phyloP scores from a whole-genome alignment of 2,888 invertebrate genomes.

The Aspidiotus rigidus region DNA sequence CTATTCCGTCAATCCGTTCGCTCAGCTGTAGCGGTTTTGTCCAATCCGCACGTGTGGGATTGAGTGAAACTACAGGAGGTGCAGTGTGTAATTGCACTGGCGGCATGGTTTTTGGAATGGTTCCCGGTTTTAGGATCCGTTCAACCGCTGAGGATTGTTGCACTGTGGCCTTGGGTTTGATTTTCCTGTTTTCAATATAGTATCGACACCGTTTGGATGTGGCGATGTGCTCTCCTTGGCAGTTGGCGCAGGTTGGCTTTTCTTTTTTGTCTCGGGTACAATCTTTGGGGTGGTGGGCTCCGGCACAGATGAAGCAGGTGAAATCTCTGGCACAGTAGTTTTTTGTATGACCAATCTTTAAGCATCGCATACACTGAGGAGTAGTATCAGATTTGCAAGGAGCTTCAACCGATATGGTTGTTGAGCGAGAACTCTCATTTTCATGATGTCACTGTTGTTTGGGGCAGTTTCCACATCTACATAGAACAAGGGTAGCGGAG shows the following conservation, averaged over 20 bases:
- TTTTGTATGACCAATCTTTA: neutral
- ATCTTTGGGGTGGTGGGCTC: neutral
- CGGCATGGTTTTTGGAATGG: neutral
- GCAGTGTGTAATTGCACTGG: neutral
- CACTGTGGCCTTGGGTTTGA: neutral
- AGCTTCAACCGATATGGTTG: neutral
- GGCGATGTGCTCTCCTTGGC: too few species aligned
- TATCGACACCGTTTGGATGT: neutral
- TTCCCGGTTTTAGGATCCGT: neutral
- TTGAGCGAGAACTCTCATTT: neutral
- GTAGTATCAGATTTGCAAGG: neutral
- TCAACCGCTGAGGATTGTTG: neutral
- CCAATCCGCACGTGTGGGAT: neutral
- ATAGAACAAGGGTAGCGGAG: neutral
- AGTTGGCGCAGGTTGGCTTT: conserved; percentile 1
- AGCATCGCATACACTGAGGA: neutral
- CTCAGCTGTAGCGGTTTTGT: neutral
- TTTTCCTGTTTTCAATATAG: neutral
- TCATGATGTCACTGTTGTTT: neutral
- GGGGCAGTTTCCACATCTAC: neutral
- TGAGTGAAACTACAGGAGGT: neutral
- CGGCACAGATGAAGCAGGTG: neutral
- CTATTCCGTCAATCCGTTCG: neutral
- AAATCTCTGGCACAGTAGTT: neutral
- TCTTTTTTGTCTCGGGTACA: neutral